Evolutionary conservation across 2,888 invertebrate species (phyloP), one percentile per base, ranked within the genome.

Genomic region (Tenthredo livida): DNA sequence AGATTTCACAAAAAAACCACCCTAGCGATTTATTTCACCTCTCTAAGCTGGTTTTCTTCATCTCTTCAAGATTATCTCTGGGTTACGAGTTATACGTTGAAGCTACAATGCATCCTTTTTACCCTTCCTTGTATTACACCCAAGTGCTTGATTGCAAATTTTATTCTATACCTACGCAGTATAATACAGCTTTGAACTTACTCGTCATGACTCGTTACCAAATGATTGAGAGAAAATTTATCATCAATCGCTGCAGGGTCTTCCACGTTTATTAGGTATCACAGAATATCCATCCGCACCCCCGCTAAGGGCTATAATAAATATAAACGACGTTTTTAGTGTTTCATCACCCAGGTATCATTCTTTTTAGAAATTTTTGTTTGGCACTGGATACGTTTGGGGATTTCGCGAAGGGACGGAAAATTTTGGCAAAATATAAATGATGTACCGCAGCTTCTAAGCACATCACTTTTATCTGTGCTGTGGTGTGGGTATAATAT

Each of bases 21-120:
- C 54, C 54, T 33, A 50, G n/a, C 54, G 54, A 77, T 77, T 77
- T 33, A 80, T 80, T 80, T 80, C 40, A 80, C 40, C 80, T 73
- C 40, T 21, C 72, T 43, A 73, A 73, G 72, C 43, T 12, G 21
- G 72, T 73, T 73, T 43, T 73, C 43, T 73, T 40, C 72, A 43
- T 40, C 43, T 21, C 40, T 72, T 72, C 4, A 40, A 72, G 72
- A 72, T 72, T 72, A 21, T 70, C n/a, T n/a, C n/a, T n/a, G 10
- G 5, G 15, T n/a, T 43, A 6, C 15, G 33, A 40, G 43, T 73
- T 73, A 73, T 73, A n/a, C 72, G n/a, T 43, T 43, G 15, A 47
- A 47, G 21, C 72, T 21, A 73, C 43, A 43, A 43, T 10, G 43
- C 37, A 21, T 21, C 72, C 21, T 73, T 25, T 33, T 21, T 9